Evolutionary conservation across 1,140 invertebrate genomes (phyloP), one percentile per base, ranked within the genome.

Genomic region (Ceratina australensis): DNA sequence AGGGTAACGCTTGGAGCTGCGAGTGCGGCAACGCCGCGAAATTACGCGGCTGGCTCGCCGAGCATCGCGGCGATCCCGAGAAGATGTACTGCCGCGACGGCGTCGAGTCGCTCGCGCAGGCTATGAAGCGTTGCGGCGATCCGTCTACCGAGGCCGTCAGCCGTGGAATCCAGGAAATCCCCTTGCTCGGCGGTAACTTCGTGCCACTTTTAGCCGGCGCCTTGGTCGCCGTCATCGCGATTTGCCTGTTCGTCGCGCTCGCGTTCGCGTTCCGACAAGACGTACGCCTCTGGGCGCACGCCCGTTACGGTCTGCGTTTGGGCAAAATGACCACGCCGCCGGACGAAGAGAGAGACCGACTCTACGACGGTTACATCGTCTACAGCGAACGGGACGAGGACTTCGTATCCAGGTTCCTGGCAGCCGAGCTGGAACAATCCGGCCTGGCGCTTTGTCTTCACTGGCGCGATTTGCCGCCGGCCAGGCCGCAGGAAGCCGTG

Each of bases 1-100:
- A 96, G 54, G 94, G 95, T 26, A 98, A 98, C 92, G 95, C 96
- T 20, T 98, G 97, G 97, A 96, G 96, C 75, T 98, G 98, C 90
- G 96, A 98, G 81, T 98, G 98, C 92, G 93, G 94, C 64, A 98
- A 97, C 87, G 92, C 97, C 68, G 94, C 94, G 2, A 94, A 95
- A 84, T 95, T 97, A 79, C 94, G 96, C 76, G 93, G 93, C 67
- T 98, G 97, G 95, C 91, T 98, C 65, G 93, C 93, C 75, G 94
- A 93, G 64, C 95, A 96, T 88, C 93, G 94, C 1, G 95, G 94
- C 77, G 97, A 95, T 78, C 89, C 93, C 26, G 93, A 93, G 60
- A 93, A 95, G 80, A 95, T 95, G 90, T 93, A 95, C 64, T 95
- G 95, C 80, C 90, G 92, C 3, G 95, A 95, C 86, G 92, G 93